Evolutionary conservation across 2,888 invertebrate genomes (phyloP).

Genomic region (Cryptocephalus moraei): DNA sequence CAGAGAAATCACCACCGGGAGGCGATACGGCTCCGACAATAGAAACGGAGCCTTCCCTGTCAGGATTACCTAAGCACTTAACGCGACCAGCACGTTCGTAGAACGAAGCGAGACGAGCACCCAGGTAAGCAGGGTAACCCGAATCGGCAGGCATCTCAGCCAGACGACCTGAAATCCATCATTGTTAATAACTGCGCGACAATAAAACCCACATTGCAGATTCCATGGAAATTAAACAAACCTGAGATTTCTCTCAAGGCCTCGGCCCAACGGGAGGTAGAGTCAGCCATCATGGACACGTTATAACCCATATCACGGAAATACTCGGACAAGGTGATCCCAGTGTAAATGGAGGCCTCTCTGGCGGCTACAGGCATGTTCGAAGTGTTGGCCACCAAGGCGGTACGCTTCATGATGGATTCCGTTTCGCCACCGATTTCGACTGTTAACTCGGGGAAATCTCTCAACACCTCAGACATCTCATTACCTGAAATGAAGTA

Average conservation of each 20-base stretch:
- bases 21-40: conserved; percentile 99
- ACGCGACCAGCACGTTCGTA: conserved; percentile 99
- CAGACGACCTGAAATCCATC: conserved; percentile 54
- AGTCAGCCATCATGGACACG: conserved; percentile 99
- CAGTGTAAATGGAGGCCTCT: conserved; percentile 99
- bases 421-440: conserved; percentile 95
- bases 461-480: conserved; percentile 98
- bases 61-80: conserved; percentile 94
- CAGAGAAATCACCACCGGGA: conserved; percentile 99
- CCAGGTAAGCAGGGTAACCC: conserved; percentile 98
- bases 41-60: conserved; percentile 96
- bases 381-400: conserved; percentile 98
- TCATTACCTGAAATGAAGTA: conserved; percentile 64
- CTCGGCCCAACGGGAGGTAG: conserved; percentile 99
- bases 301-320: conserved; percentile 99
- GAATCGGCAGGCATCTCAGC: conserved; percentile 99
- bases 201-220: neutral
- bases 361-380: conserved; percentile 99
- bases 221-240: neutral
- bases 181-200: too few species aligned
- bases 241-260: conserved; percentile 96
- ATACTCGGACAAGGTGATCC: conserved; percentile 99
- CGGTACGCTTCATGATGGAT: conserved; percentile 99
- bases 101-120: conserved; percentile 96
- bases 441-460: conserved; percentile 96